Evolutionary conservation across 2,113 vertebrate species (phyloP).

Genomic region (Elaphurus davidianus): DNA sequence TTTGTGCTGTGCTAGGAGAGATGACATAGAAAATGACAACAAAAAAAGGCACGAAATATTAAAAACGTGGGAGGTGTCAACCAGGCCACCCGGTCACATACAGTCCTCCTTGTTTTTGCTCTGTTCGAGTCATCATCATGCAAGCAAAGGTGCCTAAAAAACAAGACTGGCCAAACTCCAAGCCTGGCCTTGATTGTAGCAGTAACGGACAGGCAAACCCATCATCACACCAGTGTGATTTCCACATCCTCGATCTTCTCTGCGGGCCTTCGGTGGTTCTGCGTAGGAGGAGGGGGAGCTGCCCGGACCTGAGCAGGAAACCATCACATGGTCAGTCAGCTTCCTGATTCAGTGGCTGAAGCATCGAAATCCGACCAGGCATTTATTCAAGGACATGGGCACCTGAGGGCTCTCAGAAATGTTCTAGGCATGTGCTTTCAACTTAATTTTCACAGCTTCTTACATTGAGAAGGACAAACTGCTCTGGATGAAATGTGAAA

Average conservation of each 20-base stretch:
- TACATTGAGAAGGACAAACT: neutral
- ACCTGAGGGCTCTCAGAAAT: neutral
- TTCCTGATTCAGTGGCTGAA: neutral
- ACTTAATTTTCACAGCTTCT: neutral
- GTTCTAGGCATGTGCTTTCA: neutral
- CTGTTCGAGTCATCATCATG: constrained; percentile 82
- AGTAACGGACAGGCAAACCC: constrained; percentile 7
- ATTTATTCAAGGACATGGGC: neutral
- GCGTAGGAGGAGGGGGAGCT: constrained; percentile 95
- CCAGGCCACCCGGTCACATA: constrained; percentile 60
- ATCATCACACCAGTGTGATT: constrained; percentile 94
- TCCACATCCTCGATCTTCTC: constrained; percentile 98
- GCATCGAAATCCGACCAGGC: neutral
- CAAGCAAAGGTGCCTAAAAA: constrained; percentile 87
- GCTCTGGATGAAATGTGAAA: neutral
- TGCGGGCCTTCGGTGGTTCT: constrained; percentile 87
- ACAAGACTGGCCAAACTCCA: constrained; percentile 71
- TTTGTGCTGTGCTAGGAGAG: constrained; percentile 83
- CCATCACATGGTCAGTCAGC: neutral
- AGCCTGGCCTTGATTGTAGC: constrained; percentile 81
- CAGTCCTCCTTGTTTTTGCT: constrained; percentile 73
- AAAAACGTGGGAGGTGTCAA: constrained; percentile 73
- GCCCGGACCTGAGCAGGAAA: constrained; percentile 90
- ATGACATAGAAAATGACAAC: constrained; percentile 77
- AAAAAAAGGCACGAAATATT: constrained; percentile 86